phyloP scores from a whole-genome alignment of 2,888 invertebrate species.

The Lumbricus terrestris region DNA sequence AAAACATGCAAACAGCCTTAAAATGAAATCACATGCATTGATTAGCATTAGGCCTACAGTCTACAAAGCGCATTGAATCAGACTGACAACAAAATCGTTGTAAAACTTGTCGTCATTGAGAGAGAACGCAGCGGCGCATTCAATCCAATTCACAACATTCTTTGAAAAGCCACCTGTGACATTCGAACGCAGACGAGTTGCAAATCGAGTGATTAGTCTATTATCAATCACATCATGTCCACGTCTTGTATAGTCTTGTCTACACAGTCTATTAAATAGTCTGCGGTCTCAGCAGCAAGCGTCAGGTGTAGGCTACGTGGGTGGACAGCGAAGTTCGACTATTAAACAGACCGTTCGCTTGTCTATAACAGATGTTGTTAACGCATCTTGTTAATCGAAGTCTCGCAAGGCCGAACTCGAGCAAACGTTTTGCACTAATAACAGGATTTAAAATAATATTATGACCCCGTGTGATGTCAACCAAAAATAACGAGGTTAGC shows the following conservation, averaged over 20 bases:
- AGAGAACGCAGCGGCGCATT: too few relatives aligned
- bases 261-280: too few relatives aligned
- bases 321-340: too few relatives aligned
- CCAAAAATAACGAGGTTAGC: neutral
- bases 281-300: neutral
- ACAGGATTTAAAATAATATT: too few relatives aligned
- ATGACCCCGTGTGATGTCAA: neutral
- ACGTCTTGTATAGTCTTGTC: neutral
- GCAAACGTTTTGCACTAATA: neutral
- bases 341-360: too few relatives aligned
- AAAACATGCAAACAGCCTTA: neutral
- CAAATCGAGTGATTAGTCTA: neutral
- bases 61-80: neutral
- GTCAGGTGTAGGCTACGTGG: neutral
- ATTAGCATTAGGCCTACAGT: too few relatives aligned
- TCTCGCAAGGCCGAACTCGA: neutral
- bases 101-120: neutral
- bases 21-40: neutral
- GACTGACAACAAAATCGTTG: neutral
- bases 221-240: too few relatives aligned
- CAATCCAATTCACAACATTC: neutral
- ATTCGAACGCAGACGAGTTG: neutral
- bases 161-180: neutral
- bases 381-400: neutral
- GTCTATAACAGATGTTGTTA: neutral